Evolutionary conservation across 2,888 invertebrate species (phyloP), one percentile per base, ranked within the genome.

Genomic region (Campoplex capitator): DNA sequence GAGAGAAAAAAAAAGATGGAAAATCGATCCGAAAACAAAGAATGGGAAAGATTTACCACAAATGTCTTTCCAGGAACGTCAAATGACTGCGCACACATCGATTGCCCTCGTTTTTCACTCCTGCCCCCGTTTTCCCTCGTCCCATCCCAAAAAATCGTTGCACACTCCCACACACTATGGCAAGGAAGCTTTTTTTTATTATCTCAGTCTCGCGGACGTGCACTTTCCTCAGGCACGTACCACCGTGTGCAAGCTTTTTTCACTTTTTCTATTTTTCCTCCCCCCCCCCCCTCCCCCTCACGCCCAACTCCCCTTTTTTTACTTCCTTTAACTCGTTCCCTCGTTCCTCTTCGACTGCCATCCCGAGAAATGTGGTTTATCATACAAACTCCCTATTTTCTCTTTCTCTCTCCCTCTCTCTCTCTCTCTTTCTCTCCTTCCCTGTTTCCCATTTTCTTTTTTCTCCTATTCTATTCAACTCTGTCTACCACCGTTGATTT

Each of bases 61-160:
- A 80, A 80, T 84, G 70, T 84, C 75, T 84, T 48, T 74, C 16
- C 45, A 65, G 45, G n/a, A 70, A 62, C 54, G 65, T 62, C 54
- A 76, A 82, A 70, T 62, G 78, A 78, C 82, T 74, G 85, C 58
- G 75, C 77, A 67, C 83, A 79, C 85, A 78, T 85, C 85, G 83
- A 85, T 85, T 85, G 83, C 85, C 83, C 85, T 85, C 78, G 78
- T 85, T 85, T 83, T 76, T 67, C 74, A 70, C 76, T 48, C 65
- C 32, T 62, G 32, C 32, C 62, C 32, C 62, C 62, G 42, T 42
- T 45, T 45, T 68, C 68, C 68, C 23, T 45, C 68, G 4, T 2
- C 42, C 54, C 38, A n/a, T 9, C 56, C 42, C 70, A 18, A 65
- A 45, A 51, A n/a, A 70, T 51, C n/a, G 54, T 65, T 54, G 18